Conservation (phyloP, 2,113 vertebrate species). For the Regulus satrapa region DNA sequence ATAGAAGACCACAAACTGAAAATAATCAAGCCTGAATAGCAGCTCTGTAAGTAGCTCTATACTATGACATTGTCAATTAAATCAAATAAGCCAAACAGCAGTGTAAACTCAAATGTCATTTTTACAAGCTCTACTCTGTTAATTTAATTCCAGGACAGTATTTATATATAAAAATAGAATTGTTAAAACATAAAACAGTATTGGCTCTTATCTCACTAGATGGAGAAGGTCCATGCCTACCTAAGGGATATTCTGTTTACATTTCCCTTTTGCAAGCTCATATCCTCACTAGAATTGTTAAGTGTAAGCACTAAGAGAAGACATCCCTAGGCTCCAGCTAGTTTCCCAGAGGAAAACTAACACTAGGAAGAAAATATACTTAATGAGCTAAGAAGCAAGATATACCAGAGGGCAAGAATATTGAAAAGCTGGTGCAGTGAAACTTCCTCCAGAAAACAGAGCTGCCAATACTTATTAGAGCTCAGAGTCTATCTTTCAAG, state of each 20-base stretch:
- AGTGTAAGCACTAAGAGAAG: not conserved
- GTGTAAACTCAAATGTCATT: not conserved
- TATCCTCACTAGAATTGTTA: not conserved
- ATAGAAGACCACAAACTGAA: not conserved
- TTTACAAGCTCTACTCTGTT: not conserved
- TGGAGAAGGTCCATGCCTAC: not conserved
- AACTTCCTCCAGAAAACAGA: not conserved
- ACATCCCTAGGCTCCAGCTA: not conserved
- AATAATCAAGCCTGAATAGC: not conserved
- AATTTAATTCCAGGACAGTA: constrained; percentile 5
- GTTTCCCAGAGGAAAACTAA: not conserved
- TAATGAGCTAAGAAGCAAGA: not conserved
- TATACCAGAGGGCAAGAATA: not conserved
- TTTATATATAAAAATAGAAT: not conserved
- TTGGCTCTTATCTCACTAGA: not conserved
- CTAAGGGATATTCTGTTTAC: not conserved
- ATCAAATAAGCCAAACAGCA: not conserved
- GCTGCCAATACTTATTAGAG: not conserved
- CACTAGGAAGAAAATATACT: not conserved
- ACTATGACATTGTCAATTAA: not conserved
- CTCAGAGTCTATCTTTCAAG: not conserved
- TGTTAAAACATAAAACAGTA: not conserved
- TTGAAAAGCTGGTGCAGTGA: not conserved
- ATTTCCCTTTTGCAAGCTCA: not conserved
- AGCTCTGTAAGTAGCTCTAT: not conserved